Evolutionary conservation across 2,888 invertebrate genomes (phyloP).

Genomic region (Drosophila anomalata): DNA sequence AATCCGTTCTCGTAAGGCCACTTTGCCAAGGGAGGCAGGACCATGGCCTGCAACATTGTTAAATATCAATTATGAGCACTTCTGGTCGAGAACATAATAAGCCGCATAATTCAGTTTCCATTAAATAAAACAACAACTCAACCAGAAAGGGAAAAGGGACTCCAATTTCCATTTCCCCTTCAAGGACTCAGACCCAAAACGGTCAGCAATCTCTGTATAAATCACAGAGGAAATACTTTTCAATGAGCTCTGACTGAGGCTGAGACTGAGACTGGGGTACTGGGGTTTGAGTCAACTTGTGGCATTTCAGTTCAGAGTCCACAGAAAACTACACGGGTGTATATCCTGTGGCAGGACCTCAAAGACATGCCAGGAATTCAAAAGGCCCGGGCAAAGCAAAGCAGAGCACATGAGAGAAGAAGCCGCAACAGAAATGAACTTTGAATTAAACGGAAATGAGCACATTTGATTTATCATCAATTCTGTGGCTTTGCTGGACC

Average conservation of each 20-base stretch:
- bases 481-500: constrained; percentile 49
- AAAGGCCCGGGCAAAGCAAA: not conserved
- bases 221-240: constrained; percentile 49
- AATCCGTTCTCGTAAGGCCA: constrained; percentile 99
- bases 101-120: constrained; percentile 45
- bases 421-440: constrained; percentile 61
- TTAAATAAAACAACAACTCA: not conserved
- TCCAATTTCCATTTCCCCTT: constrained; percentile 1
- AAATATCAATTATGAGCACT: constrained; percentile 51
- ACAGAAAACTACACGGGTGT: constrained; percentile 28
- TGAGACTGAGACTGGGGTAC: not conserved
- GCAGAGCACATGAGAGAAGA: constrained; percentile 18
- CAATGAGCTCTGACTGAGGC: constrained; percentile 28
- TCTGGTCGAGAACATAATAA: constrained; percentile 32
- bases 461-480: constrained; percentile 75
- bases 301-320: constrained; percentile 28
- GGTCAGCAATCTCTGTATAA: constrained; percentile 7
- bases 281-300: constrained; percentile 15
- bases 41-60: constrained; percentile 90
- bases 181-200: not conserved
- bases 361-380: constrained; percentile 37
- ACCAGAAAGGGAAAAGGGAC: not conserved
- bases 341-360: constrained; percentile 26
- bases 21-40: constrained; percentile 97
- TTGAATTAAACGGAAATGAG: constrained; percentile 78